Base-by-base conservation (phyloP, 2,888 invertebrate species). In the Kuschelorhynchus macadamiae region DNA sequence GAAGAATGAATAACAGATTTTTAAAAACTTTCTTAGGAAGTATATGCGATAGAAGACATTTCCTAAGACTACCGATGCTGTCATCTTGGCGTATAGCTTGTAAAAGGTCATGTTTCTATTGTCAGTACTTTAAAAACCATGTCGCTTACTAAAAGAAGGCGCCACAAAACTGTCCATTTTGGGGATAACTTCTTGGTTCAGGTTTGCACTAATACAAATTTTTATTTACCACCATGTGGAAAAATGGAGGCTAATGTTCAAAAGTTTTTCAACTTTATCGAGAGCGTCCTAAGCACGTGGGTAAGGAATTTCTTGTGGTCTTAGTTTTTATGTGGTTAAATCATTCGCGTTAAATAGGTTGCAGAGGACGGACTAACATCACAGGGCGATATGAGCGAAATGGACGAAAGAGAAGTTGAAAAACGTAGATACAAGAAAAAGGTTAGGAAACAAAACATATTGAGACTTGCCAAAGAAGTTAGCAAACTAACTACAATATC, bases 191-290 rank as follows among this genome's bases (percentile, higher is more conserved):
- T 92, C 21, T 82, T 91, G 74, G 88, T 91, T 82, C 91, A 91
- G 82, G 91, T 91, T 56, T 70, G 70, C 41, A 55, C 70, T 12
- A 91, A 91, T 82, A 88, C 91, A 63, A 89, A 87, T 76, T 80
- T 87, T 56, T 85, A 85, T 67, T 85, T 85, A 72, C 77, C 79
- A 36, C 84, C 87, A 42, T 87, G 87, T 75, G 86, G 82, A 83
- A 88, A 83, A 82, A 84, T 91, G 86, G 90, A 91, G 82, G 90
- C 91, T 56, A 92, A 92, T 82, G 92, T 92, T 50, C 92, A 92
- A 83, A 91, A 92, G 84, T 85, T 93, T 77, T 93, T 92, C 83
- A 92, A 91, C 83, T 93, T 93, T 80, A 92, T 93, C 75, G 92
- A 92, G 82, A 89, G 90, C 74, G 92, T 92, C 57, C 83, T 93